Conservation (phyloP, 2,797 vertebrate species). For the Strix occidentalis region DNA sequence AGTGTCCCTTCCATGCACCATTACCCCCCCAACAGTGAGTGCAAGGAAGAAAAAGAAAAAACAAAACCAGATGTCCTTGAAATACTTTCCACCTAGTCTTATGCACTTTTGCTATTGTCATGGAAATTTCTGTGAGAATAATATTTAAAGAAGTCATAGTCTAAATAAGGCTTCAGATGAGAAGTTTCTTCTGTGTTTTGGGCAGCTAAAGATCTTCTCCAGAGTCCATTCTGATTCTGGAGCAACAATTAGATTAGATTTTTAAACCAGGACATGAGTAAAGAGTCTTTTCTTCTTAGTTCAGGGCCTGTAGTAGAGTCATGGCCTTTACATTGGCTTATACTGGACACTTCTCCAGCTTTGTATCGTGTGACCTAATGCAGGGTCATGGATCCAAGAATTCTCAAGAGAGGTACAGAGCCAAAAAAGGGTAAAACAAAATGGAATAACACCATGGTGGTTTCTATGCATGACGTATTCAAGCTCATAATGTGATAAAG, state of each 20-base stretch:
- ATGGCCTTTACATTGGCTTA: neutral
- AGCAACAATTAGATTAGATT: neutral
- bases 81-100: conserved; percentile 32
- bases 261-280: neutral
- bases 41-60: neutral
- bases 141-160: neutral
- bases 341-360: neutral
- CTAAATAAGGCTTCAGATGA: neutral
- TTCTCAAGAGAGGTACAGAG: neutral
- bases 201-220: neutral
- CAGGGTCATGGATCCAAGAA: neutral
- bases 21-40: neutral
- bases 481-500: neutral
- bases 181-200: neutral
- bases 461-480: neutral
- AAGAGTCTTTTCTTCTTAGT: neutral
- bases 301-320: neutral
- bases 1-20: neutral
- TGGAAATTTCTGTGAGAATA: neutral
- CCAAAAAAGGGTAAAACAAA: neutral
- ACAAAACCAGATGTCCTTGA: conserved; percentile 28
- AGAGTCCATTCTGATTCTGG: neutral
- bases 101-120: neutral
- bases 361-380: neutral
- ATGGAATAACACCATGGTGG: neutral